phyloP scores from a whole-genome alignment of 2,888 invertebrate genomes.

The Entomobrya multifasciata region DNA sequence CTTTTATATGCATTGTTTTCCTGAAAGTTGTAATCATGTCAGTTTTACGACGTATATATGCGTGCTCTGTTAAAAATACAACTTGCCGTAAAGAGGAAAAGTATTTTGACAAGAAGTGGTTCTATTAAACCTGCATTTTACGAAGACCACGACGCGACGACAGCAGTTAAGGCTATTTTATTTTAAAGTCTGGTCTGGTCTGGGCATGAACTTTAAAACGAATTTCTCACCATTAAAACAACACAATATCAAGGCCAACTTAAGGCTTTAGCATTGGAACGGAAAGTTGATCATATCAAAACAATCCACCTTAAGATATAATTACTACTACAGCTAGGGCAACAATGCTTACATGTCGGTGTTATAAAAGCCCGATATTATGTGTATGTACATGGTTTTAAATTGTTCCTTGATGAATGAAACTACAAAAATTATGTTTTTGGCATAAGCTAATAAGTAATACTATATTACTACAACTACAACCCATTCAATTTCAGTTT shows the following conservation, averaged over 20 bases:
- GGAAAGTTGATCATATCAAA: constrained; percentile 13
- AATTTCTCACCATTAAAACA: constrained; percentile 53
- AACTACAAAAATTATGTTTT: too few relatives aligned
- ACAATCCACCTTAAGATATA: too few relatives aligned
- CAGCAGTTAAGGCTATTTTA: constrained; percentile 21
- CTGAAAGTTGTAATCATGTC: too few relatives aligned
- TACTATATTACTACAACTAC: neutral
- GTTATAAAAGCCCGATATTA: too few relatives aligned
- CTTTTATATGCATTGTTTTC: neutral
- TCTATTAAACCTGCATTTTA: constrained; percentile 22
- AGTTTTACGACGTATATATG: too few relatives aligned
- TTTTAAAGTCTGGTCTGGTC: constrained; percentile 51
- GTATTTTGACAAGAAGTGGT: constrained; percentile 3
- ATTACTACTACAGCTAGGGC: too few relatives aligned
- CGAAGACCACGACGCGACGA: too few relatives aligned
- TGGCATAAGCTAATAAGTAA: neutral
- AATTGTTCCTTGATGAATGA: neutral
- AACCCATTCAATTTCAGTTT: neutral
- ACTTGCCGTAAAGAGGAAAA: constrained; percentile 14
- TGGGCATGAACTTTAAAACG: constrained; percentile 61
- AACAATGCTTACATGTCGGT: too few relatives aligned
- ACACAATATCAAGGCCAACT: constrained; percentile 35
- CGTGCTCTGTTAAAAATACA: neutral
- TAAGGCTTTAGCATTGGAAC: constrained; percentile 10
- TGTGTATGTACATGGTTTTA: constrained; percentile 46